These are phyloP conservation scores for Gymnoscopelus braueri DNA, from an alignment of 2,797 vertebrate species.

Conservation along the genomic window DNA sequence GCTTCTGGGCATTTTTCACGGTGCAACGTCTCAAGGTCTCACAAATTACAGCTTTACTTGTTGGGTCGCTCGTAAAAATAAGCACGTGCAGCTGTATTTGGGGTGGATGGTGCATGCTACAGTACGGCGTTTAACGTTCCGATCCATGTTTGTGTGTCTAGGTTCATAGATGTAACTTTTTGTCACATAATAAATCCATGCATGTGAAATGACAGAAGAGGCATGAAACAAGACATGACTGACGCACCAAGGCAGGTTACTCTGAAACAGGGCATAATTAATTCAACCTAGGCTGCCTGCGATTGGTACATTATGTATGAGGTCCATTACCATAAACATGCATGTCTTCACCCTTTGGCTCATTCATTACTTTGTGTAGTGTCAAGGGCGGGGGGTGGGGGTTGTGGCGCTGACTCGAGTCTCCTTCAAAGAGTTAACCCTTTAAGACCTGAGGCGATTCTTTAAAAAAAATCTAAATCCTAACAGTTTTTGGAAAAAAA, in stretches of 20 bases:
- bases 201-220: constrained; percentile 37
- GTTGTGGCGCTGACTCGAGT: background rate
- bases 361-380: constrained; percentile 35
- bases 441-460: no score
- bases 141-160: constrained; percentile 16
- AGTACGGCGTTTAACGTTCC: constrained; percentile 12
- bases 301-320: constrained; percentile 42
- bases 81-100: constrained; percentile 6
- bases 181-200: constrained; percentile 32
- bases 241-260: constrained; percentile 41
- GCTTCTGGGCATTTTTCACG: constrained; percentile 10
- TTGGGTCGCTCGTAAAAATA: no score
- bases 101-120: background rate
- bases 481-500: no score
- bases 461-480: no score
- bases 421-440: constrained; percentile 46
- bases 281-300: constrained; percentile 36
- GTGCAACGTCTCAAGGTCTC: constrained; percentile 22
- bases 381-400: constrained; percentile 29
- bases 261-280: constrained; percentile 45
- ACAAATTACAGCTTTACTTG: constrained; percentile 4
- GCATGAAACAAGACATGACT: constrained; percentile 26
- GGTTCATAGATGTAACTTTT: constrained; percentile 23
- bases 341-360: constrained; percentile 49
- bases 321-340: constrained; percentile 53